Evolutionary conservation across 1,140 invertebrate species (phyloP).

Genomic region (Hermetia illucens): DNA sequence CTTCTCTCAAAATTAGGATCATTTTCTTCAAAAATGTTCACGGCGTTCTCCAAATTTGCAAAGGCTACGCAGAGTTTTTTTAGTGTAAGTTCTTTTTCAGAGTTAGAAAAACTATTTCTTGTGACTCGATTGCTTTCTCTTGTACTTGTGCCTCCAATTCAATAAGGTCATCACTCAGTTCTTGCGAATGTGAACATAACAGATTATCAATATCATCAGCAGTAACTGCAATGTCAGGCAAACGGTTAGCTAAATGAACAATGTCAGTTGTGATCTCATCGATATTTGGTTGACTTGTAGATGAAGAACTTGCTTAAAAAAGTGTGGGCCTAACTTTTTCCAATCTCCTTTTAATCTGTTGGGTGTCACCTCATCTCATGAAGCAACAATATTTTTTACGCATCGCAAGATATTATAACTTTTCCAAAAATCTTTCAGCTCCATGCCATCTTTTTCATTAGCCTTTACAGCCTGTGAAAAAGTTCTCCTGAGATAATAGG

Average conservation of each 20-base stretch:
- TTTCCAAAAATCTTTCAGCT: slow-evolving; percentile 12
- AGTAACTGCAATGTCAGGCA: slow-evolving; percentile 11
- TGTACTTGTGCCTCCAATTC: no score
- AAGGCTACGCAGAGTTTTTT: no score
- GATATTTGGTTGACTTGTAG: slow-evolving; percentile 6
- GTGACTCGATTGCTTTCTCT: no score
- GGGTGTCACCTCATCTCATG: slow-evolving; percentile 11
- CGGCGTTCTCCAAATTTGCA: no score
- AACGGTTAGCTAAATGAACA: slow-evolving; percentile 11
- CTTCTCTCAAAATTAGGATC: no score
- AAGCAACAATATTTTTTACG: slow-evolving; percentile 10
- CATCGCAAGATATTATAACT: slow-evolving; percentile 13
- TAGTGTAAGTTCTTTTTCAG: no score
- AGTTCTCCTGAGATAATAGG: slow-evolving; percentile 7
- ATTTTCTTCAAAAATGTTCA: no score
- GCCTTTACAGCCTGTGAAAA: slow-evolving; percentile 11
- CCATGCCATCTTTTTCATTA: slow-evolving; percentile 9
- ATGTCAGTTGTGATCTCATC: slow-evolving; percentile 11
- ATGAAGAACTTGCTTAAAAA: slow-evolving; percentile 6
- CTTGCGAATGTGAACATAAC: no score
- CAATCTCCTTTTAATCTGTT: slow-evolving; percentile 12
- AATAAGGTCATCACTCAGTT: no score
- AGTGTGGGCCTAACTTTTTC: slow-evolving; percentile 12
- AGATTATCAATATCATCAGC: slow-evolving; percentile 9
- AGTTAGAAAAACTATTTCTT: no score